Evolutionary conservation across 2,113 vertebrate genomes (phyloP).

Genomic region (Chloropsis hardwickii): DNA sequence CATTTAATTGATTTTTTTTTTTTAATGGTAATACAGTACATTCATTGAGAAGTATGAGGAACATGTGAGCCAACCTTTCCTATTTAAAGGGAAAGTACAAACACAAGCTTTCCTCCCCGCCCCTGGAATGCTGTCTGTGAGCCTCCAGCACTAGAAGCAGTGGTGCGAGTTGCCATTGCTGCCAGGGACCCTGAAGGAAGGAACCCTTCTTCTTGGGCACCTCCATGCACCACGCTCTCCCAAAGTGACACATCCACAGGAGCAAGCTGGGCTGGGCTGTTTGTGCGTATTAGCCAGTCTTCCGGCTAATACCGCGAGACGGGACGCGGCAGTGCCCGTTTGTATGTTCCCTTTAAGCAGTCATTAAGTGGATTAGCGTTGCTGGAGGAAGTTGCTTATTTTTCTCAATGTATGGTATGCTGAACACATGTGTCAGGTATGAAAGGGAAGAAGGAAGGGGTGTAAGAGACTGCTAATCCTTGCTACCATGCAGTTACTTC

Average conservation of each 20-base stretch:
- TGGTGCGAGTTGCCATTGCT: neutral
- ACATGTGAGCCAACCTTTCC: conserved; percentile 83
- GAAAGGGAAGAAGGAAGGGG: conserved; percentile 65
- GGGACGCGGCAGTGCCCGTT: conserved; percentile 30
- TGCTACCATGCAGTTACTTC: conserved; percentile 85
- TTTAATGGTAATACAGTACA: conserved; percentile 98
- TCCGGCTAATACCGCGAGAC: conserved; percentile 6
- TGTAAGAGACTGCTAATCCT: conserved; percentile 75
- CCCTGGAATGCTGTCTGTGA: conserved; percentile 42
- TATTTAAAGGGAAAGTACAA: conserved; percentile 80
- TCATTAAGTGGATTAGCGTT: conserved; percentile 71
- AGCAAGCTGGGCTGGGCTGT: neutral
- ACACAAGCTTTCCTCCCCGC: conserved; percentile 33
- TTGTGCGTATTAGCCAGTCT: conserved; percentile 39
- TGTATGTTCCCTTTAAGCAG: conserved; percentile 82
- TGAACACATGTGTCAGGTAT: conserved; percentile 63
- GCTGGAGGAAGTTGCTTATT: conserved; percentile 7
- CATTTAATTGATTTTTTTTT: conserved; percentile 86
- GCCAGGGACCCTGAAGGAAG: neutral
- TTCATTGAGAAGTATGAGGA: conserved; percentile 93
- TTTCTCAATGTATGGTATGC: conserved; percentile 63
- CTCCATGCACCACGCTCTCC: neutral
- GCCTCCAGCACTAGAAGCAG: conserved; percentile 3
- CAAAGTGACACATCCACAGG: neutral
- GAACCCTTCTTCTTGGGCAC: neutral